Conservation (phyloP, 2,888 invertebrate genomes). For the Meteorus cinctellus region DNA sequence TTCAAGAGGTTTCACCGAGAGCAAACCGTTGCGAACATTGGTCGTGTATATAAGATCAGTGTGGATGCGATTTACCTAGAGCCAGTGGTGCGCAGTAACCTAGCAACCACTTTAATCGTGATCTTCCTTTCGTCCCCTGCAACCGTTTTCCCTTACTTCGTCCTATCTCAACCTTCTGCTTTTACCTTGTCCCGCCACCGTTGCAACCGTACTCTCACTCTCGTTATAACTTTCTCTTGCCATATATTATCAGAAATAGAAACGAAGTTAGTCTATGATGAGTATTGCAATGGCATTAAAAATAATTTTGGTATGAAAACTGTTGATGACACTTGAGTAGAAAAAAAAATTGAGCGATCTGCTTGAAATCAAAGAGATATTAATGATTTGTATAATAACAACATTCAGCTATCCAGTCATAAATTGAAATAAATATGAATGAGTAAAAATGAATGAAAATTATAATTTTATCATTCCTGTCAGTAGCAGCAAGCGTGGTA, state of each 20-base stretch:
- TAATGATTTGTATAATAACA: not conserved
- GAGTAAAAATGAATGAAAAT: not conserved
- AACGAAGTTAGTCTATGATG: too few species aligned
- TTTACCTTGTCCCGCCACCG: slow-evolving; percentile 17
- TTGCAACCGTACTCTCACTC: slow-evolving; percentile 43
- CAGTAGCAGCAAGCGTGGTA: too few species aligned
- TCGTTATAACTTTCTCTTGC: slow-evolving; percentile 22
- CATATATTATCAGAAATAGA: not conserved
- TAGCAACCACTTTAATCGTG: slow-evolving; percentile 40
- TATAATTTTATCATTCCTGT: too few species aligned
- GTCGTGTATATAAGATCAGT: slow-evolving; percentile 39
- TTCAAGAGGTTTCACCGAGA: slow-evolving; percentile 34
- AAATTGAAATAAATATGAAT: not conserved
- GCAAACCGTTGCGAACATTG: slow-evolving; percentile 37
- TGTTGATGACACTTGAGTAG: too few species aligned
- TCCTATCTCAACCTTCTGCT: slow-evolving; percentile 35
- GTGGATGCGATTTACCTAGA: slow-evolving; percentile 43
- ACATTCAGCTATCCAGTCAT: not conserved
- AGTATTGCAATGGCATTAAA: too few species aligned
- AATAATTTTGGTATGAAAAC: too few species aligned
- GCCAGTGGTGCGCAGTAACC: slow-evolving; percentile 38
- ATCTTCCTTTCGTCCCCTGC: slow-evolving; percentile 9
- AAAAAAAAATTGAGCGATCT: too few species aligned
- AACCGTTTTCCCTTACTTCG: slow-evolving; percentile 48
- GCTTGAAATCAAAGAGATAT: not conserved